Percentiles rank a stretch among this genome's conserved stretches.
Conservation (phyloP, 2,888 invertebrate genomes). For the Morinoia aosen region DNA sequence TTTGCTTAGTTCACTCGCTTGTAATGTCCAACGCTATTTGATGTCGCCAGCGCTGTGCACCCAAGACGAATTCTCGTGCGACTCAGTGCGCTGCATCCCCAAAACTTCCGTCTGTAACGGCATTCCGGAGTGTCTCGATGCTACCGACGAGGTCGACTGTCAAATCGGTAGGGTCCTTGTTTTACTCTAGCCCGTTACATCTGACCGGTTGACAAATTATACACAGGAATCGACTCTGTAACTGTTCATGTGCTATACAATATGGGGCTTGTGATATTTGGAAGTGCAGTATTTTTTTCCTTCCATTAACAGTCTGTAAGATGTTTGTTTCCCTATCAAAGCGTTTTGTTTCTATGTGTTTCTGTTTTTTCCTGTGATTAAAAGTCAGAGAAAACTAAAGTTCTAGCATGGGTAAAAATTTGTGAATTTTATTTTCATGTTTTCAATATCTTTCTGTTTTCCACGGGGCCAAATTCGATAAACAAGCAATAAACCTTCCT, state of each 20-base stretch:
- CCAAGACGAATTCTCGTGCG: constrained; percentile 57
- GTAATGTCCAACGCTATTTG: background rate
- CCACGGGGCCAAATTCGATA: background rate
- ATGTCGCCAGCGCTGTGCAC: constrained; percentile 61
- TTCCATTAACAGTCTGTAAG: background rate
- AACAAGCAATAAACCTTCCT: background rate
- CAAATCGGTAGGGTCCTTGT: background rate
- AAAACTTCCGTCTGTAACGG: constrained; percentile 58
- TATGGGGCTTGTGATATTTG: background rate
- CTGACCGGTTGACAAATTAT: background rate
- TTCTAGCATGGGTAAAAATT: background rate
- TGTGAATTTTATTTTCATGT: background rate
- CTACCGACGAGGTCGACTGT: constrained; percentile 59
- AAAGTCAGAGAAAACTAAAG: background rate
- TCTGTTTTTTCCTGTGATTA: background rate
- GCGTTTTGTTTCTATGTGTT: background rate
- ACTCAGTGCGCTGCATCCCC: constrained; percentile 57
- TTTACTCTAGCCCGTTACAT: background rate
- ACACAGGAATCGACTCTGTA: background rate
- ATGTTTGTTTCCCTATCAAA: background rate
- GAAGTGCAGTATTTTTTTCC: background rate
- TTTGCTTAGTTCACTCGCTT: background rate
- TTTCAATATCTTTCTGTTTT: background rate
- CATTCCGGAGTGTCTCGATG: constrained; percentile 64
- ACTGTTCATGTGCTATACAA: background rate